A percentile compares a stretch with the other conserved stretches of the same genome.
Evolutionary conservation across 2,113 vertebrate species (phyloP).

Genomic region (Sardina pilchardus): DNA sequence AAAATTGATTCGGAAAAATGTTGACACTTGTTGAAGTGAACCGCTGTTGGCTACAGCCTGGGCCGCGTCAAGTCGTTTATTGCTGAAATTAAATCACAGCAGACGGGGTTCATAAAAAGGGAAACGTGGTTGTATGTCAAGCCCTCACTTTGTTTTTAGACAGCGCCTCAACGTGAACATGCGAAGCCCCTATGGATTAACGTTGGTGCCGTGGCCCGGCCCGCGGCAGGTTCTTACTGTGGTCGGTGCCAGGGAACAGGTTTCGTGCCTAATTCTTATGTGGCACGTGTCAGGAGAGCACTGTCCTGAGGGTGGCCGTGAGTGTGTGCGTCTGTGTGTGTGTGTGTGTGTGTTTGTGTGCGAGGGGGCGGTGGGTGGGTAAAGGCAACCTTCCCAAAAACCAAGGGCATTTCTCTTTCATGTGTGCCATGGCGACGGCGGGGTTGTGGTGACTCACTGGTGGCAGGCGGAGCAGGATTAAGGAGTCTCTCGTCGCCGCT

Average conservation of each 20-base stretch:
- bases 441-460: conserved; percentile 64
- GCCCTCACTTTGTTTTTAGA: conserved; percentile 23
- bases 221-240: neutral
- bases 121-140: conserved; percentile 45
- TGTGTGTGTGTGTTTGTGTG: neutral
- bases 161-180: conserved; percentile 34
- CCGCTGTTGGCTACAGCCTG: conserved; percentile 61
- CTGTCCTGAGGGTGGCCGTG: neutral
- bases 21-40: conserved; percentile 60
- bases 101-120: conserved; percentile 49
- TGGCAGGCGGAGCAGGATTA: conserved; percentile 67
- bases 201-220: conserved; percentile 20
- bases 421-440: conserved; percentile 61
- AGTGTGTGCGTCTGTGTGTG: neutral
- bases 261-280: conserved; percentile 38
- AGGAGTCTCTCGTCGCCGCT: conserved; percentile 64
- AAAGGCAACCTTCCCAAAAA: conserved; percentile 69
- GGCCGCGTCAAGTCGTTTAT: conserved; percentile 60
- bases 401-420: conserved; percentile 67
- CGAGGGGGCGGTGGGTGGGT: conserved; percentile 48
- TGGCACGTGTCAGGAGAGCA: conserved; percentile 45
- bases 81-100: conserved; percentile 54
- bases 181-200: conserved; percentile 36
- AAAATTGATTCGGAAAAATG: conserved; percentile 68
- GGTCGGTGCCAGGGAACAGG: conserved; percentile 7